Conservation (phyloP, 2,888 invertebrate genomes). For the Drepanosiphum platanoidis region DNA sequence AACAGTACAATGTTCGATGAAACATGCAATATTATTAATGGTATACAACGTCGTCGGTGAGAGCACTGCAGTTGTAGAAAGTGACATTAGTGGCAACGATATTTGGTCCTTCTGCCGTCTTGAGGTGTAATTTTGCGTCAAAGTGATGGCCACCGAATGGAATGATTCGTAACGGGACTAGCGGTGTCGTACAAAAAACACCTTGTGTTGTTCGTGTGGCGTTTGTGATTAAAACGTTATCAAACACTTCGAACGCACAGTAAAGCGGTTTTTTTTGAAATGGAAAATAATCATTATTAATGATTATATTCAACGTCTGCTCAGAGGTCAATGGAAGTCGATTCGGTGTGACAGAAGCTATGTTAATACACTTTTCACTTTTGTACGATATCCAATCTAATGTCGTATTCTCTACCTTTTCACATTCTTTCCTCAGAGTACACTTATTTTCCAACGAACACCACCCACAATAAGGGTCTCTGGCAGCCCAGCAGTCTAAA, state of each 20-base stretch:
- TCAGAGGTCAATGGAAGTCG: conserved; percentile 93
- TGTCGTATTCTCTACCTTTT: conserved; percentile 90
- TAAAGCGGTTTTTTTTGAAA: conserved; percentile 88
- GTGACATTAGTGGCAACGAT: conserved; percentile 98
- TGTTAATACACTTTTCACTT: conserved; percentile 95
- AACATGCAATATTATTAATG: neutral
- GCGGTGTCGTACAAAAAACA: conserved; percentile 94
- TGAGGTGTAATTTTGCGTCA: conserved; percentile 90
- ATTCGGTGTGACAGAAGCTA: conserved; percentile 89
- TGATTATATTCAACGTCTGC: conserved; percentile 88
- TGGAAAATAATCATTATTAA: conserved; percentile 96
- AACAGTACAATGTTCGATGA: neutral
- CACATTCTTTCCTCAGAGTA: conserved; percentile 89
- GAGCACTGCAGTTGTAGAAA: conserved; percentile 70
- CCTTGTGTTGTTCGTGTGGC: conserved; percentile 90
- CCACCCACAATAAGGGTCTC: conserved; percentile 98
- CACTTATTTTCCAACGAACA: conserved; percentile 96
- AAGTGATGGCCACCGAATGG: conserved; percentile 94
- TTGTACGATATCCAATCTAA: conserved; percentile 97
- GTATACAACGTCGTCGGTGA: neutral
- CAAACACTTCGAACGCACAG: conserved; percentile 92
- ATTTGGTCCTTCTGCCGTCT: conserved; percentile 91
- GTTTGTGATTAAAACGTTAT: conserved; percentile 89
- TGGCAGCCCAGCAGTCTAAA: conserved; percentile 89
- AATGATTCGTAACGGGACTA: conserved; percentile 91